Evolutionary conservation across 2,888 invertebrate species (phyloP).

Genomic region (Willowsia nigromaculata): DNA sequence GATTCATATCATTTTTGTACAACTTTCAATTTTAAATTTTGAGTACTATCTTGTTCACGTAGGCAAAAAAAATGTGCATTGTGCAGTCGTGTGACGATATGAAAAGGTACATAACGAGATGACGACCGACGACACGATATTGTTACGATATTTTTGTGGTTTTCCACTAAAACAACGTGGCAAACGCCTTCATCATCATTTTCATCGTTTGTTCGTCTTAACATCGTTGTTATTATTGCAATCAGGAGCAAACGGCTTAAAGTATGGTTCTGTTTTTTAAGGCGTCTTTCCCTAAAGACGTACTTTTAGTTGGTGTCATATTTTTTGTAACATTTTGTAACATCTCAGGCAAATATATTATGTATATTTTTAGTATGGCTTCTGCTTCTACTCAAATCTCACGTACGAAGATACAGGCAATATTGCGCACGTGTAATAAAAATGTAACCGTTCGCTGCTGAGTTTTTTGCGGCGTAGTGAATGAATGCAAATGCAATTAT

Average conservation of each 20-base stretch:
- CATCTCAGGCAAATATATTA: background rate
- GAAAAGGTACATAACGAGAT: background rate
- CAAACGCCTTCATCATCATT: background rate
- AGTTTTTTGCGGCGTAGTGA: background rate
- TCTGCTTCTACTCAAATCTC: background rate
- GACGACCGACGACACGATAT: background rate
- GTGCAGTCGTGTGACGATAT: constrained; percentile 4
- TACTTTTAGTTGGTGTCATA: background rate
- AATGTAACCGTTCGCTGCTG: background rate
- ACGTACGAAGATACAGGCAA: background rate
- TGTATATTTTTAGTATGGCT: background rate
- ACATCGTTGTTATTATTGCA: background rate
- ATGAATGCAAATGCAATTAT: background rate
- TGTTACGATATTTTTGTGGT: constrained; percentile 15
- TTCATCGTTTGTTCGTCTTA: background rate
- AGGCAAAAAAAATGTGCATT: background rate
- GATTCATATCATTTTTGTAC: background rate
- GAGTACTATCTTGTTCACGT: background rate
- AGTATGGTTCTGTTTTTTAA: background rate
- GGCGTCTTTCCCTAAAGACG: background rate
- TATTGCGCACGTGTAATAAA: background rate
- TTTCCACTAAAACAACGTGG: background rate
- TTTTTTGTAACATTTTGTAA: background rate
- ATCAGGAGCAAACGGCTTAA: background rate
- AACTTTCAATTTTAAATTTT: constrained; percentile 21